Base-by-base conservation (phyloP, 2,888 invertebrate species). In the Chymomyza amoena region DNA sequence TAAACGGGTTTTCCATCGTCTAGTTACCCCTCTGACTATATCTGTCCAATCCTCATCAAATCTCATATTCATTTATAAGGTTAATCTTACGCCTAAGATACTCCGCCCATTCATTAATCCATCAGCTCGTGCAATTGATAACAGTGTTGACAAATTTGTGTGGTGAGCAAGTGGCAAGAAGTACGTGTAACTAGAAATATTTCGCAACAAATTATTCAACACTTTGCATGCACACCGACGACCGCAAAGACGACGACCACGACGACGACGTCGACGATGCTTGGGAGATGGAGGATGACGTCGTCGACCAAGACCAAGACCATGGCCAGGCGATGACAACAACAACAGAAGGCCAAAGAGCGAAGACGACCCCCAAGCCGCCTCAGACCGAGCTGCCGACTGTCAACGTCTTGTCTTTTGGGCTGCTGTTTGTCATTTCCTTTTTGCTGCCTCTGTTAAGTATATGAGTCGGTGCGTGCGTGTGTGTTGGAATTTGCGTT, bases 121-220 rank as follows among this genome's bases (percentile, higher is more conserved):
- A 20, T 54, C 39, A 45, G 10, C 13, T 13, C 10, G 52, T 54
- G 52, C 52, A n/a, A 54, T 18, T 18, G 10, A n/a, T 2, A 50
- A 52, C 32, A 25, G 6, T 5, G 5, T 6, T n/a, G 79, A 72
- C 78, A 59, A 3, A 9, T 71, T 78, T 70, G 84, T 66, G 15
- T 4, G 84, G 78, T 83, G 82, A 15, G 61, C 68, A 28, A 50
- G 59, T 18, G 36, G 70, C 75, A 69, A 61, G 75, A 69, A 76
- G 69, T 56, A 70, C 79, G 78, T 72, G 80, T 79, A 81, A 80
- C 88, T 86, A 76, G 84, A 89, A 89, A 86, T 87, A 89, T 88
- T 89, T 89, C 86, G 76, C 86, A 88, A 89, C 89, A 89, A 89
- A 89, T 89, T 89, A 89, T 88, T 89, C 89, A 89, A 88, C 89